Evolutionary conservation across 2,888 invertebrate species (phyloP), one percentile per base, ranked within the genome.

Genomic region (Piscicola geometra): DNA sequence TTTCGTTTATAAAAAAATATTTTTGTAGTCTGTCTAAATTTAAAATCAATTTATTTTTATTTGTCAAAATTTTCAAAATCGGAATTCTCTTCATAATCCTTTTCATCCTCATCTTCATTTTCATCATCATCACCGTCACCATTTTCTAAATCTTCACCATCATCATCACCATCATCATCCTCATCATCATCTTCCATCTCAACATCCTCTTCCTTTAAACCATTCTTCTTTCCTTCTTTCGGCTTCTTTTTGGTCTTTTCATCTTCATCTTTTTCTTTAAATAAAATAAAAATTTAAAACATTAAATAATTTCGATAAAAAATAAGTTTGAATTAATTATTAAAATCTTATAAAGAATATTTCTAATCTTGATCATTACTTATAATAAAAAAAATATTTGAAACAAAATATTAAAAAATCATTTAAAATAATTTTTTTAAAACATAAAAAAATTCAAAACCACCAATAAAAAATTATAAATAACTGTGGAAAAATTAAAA

Each of bases 91-190:
- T 30, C 50, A 33, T 12, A 32, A 56, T 74, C 66, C 25, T 32
- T 66, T 35, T 74, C 64, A 35, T 41, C 66, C 25, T 74, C 74
- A 21, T 66, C 74, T 0, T 50, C 66, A 18, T 35, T 41, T 18
- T 73, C 28, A 1, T 66, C 74, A 66, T 66, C 74, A 25, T 41
- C 60, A 5, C 52, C 25, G 5, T 21, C n/a, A 18, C 15, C 52
- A 12, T 18, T 21, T 70, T 70, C 30, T 70, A 25, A 18, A n/a
- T 70, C 36, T 9, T 15, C 15, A 41, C 41, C 41, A 56, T 56
- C 60, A 56, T n/a, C n/a, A 56, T 21, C 60, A 5, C 3, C 5
- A 56, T 56, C n/a, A 5, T 18, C 56, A 41, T 72, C 60, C 9
- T 56, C 41, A 2, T 56, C 33, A 3, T 47, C 32, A 12, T 32